Percentiles rank a stretch among this genome's conserved stretches.
These are phyloP conservation scores for Sarotherodon lohbergeri DNA, from an alignment of 2,113 vertebrate genomes.

Conservation along the genomic window DNA sequence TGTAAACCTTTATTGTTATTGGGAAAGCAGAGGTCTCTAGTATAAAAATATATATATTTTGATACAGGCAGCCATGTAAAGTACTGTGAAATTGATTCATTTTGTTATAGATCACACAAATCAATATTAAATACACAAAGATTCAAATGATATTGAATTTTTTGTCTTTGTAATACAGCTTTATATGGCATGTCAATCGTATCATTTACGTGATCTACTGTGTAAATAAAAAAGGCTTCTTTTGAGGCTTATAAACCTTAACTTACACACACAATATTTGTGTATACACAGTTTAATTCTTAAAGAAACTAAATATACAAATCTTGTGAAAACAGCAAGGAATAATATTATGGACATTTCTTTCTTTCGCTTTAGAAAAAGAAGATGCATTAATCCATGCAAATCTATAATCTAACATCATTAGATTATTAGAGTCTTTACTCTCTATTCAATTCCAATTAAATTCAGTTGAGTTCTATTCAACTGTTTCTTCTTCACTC, in stretches of 20 bases:
- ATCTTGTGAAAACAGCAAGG: not conserved
- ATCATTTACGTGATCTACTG: constrained; percentile 40
- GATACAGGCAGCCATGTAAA: constrained; percentile 20
- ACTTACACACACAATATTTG: not conserved
- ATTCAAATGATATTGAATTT: constrained; percentile 59
- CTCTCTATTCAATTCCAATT: not conserved
- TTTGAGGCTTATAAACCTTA: not conserved
- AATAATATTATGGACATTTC: not conserved
- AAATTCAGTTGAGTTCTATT: not conserved
- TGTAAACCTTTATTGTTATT: not conserved
- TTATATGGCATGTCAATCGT: constrained; percentile 45
- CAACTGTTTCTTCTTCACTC: not conserved
- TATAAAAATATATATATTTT: not conserved
- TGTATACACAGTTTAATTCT: not conserved
- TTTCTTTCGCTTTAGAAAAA: not conserved
- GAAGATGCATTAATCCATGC: not conserved
- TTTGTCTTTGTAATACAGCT: constrained; percentile 30
- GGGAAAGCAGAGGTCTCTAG: not conserved
- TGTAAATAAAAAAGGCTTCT: constrained; percentile 28
- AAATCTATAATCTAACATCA: not conserved
- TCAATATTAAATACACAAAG: constrained; percentile 56
- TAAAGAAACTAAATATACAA: not conserved
- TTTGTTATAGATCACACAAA: constrained; percentile 52
- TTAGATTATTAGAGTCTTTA: not conserved
- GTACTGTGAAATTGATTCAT: constrained; percentile 59